Evolutionary conservation across 2,113 vertebrate species (phyloP).

Genomic region (Porphyrio hochstetteri): DNA sequence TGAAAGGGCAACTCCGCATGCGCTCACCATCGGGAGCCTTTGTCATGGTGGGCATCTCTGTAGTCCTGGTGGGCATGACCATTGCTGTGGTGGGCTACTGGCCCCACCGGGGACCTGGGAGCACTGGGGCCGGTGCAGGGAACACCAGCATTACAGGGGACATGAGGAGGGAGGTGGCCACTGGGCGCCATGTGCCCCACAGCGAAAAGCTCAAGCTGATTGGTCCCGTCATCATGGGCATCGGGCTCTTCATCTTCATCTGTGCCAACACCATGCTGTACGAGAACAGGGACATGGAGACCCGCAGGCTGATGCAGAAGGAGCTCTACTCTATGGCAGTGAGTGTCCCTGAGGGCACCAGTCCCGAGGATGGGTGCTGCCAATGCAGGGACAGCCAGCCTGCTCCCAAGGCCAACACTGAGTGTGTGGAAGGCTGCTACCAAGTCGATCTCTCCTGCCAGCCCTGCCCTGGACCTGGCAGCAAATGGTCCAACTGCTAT

Average conservation of each 20-base stretch:
- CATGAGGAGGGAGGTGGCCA: slow-evolving; percentile 71
- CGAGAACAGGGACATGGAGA: slow-evolving; percentile 94
- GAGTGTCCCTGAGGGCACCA: slow-evolving; percentile 65
- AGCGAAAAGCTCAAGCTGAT: slow-evolving; percentile 90
- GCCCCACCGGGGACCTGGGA: slow-evolving; percentile 78
- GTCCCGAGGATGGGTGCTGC: slow-evolving; percentile 72
- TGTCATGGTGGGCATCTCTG: slow-evolving; percentile 84
- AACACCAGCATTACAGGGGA: slow-evolving; percentile 41
- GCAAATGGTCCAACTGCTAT: slow-evolving; percentile 53
- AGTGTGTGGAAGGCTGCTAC: slow-evolving; percentile 75
- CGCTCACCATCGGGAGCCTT: slow-evolving; percentile 90
- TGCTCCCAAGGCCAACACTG: slow-evolving; percentile 49
- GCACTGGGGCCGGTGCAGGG: neutral
- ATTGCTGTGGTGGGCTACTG: slow-evolving; percentile 93
- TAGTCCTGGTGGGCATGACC: slow-evolving; percentile 89
- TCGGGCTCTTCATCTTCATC: slow-evolving; percentile 96
- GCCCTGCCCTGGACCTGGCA: slow-evolving; percentile 9
- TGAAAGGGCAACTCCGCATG: slow-evolving; percentile 88
- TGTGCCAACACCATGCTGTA: slow-evolving; percentile 98
- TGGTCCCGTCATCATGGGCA: slow-evolving; percentile 95
- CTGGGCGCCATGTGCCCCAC: slow-evolving; percentile 70
- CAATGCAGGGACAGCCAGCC: slow-evolving; percentile 67
- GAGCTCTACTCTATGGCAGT: slow-evolving; percentile 79
- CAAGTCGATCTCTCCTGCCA: slow-evolving; percentile 76
- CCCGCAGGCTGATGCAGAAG: slow-evolving; percentile 86